A percentile compares a stretch with the other conserved stretches of the same genome.
phyloP scores from a whole-genome alignment of 2,797 vertebrate genomes.

The Pteropus rufus region DNA sequence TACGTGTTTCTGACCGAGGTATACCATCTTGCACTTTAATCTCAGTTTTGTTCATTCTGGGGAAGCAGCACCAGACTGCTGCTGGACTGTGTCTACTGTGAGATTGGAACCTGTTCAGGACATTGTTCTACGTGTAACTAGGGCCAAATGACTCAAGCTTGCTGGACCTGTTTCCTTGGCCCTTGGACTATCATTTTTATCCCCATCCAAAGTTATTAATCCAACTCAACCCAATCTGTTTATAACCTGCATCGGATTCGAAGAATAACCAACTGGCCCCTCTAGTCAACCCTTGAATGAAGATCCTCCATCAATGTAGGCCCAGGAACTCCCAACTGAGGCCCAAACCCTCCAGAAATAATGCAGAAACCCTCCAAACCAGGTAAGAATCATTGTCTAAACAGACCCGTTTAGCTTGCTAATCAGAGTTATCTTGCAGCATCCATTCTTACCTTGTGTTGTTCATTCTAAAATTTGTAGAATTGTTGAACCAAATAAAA shows the following conservation, averaged over 20 bases:
- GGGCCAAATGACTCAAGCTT: background rate
- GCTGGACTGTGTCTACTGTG: accelerated
- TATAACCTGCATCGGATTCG: background rate
- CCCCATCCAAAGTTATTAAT: background rate
- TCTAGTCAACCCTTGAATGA: background rate
- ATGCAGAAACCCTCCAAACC: background rate
- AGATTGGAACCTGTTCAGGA: background rate
- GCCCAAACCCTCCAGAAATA: background rate
- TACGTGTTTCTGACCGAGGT: background rate
- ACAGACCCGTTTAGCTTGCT: background rate
- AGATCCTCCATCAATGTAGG: background rate
- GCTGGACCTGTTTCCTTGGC: background rate
- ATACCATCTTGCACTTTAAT: background rate
- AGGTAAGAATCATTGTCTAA: background rate
- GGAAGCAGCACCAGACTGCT: background rate
- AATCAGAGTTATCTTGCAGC: background rate
- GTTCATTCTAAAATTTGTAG: slow-evolving; percentile 3
- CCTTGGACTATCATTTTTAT: background rate
- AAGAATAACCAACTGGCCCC: background rate
- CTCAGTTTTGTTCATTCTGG: background rate
- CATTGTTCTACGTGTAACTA: background rate
- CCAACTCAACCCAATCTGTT: background rate
- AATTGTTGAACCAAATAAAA: background rate
- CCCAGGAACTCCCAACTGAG: background rate
- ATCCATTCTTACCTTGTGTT: background rate